Conservation (phyloP, 2,113 vertebrate species). For the Gobiocypris rarus region DNA sequence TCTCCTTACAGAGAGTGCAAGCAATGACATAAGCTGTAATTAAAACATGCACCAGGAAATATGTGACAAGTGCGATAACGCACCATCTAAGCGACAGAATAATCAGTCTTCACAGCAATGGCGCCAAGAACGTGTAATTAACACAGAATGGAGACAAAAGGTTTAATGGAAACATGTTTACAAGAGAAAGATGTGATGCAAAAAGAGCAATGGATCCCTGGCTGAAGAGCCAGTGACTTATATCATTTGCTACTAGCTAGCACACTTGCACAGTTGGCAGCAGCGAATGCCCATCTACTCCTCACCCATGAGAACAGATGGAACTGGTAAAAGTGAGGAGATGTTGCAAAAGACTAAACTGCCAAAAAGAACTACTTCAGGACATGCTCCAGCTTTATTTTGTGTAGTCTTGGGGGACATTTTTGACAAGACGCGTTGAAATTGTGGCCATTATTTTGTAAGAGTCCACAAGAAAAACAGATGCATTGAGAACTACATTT, state of each 20-base stretch:
- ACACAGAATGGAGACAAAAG: conserved; percentile 42
- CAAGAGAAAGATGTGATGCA: neutral
- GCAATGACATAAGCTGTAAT: conserved; percentile 58
- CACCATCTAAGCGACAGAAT: conserved; percentile 49
- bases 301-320: conserved; percentile 47
- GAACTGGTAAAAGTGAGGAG: conserved; percentile 20
- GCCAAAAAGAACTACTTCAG: conserved; percentile 40
- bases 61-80: conserved; percentile 61
- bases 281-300: conserved; percentile 13
- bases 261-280: conserved; percentile 33
- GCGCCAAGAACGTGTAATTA: conserved; percentile 67
- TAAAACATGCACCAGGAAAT: conserved; percentile 64
- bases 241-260: conserved; percentile 29
- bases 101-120: conserved; percentile 56
- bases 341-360: conserved; percentile 43
- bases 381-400: neutral
- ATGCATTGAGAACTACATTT: neutral
- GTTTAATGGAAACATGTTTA: conserved; percentile 29
- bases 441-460: neutral
- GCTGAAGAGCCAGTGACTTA: conserved; percentile 8
- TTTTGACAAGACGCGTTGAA: conserved; percentile 2
- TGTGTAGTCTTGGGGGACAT: neutral
- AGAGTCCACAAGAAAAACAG: conserved; percentile 21
- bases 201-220: neutral
- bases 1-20: conserved; percentile 47